Evolutionary conservation across 2,888 invertebrate species (phyloP).

Genomic region (Graphium colonna): DNA sequence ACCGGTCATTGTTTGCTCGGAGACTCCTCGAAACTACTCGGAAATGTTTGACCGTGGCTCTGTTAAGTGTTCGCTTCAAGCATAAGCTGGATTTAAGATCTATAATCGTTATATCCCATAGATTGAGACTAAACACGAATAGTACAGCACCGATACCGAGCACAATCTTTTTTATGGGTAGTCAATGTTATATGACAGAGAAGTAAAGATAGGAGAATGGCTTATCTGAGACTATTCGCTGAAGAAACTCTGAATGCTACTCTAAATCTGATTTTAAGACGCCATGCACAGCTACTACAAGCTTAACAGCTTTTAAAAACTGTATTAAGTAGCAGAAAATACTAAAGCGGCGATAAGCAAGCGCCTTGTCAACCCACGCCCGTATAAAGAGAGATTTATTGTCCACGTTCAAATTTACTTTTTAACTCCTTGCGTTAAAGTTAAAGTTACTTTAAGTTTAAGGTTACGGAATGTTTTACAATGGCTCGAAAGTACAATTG

Average conservation of each 20-base stretch:
- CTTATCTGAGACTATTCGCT: background rate
- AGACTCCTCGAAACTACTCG: constrained; percentile 65
- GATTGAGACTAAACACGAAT: background rate
- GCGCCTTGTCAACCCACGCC: constrained; percentile 74
- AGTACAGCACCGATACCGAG: background rate
- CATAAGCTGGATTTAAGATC: constrained; percentile 28
- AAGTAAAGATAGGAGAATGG: background rate
- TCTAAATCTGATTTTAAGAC: background rate
- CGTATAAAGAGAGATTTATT: constrained; percentile 25
- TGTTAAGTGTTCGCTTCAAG: constrained; percentile 48
- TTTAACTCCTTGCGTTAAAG: constrained; percentile 39
- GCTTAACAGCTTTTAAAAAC: constrained; percentile 70
- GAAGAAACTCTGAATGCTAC: background rate
- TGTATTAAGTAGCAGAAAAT: constrained; percentile 76
- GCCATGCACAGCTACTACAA: constrained; percentile 63
- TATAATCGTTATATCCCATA: constrained; percentile 11
- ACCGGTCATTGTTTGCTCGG: constrained; percentile 74
- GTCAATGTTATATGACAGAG: background rate
- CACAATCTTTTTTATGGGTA: background rate
- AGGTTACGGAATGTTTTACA: background rate
- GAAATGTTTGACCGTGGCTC: constrained; percentile 63
- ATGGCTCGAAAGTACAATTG: constrained; percentile 36
- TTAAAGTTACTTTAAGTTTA: constrained; percentile 17
- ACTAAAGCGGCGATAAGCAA: constrained; percentile 74
- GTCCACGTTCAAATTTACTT: constrained; percentile 32